Evolutionary conservation across 37 sponge, comb jelly and placozoan species (phyloP), one percentile per base, ranked within the genome.

Genomic region (Geodia barretti): DNA sequence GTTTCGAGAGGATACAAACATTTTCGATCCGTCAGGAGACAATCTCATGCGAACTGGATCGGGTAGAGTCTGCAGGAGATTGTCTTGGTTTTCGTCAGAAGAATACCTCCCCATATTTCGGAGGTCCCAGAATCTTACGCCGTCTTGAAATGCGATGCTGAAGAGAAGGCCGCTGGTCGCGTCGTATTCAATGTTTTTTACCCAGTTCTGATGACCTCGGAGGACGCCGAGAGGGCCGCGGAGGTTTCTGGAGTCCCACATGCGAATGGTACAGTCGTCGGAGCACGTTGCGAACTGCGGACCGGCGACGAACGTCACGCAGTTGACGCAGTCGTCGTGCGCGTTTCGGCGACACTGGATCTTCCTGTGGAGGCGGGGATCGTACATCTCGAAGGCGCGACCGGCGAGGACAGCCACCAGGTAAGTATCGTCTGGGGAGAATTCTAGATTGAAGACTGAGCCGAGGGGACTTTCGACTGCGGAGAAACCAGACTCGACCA

Each of bases 181-280:
- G 59, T 90, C 86, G 41, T 81, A 84, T 33, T 90, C 90, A 72
- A 90, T 85, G 60, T 90, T 90, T 64, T 90, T 90, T 24, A 90
- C 82, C 82, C 86, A 90, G 24, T 70, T 63, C 11, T 29, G 32
- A 78, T 90, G 90, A 14, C 86, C 86, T 4, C 40, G 39, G 5
- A 90, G 76, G 7, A 70, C 40, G 0, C 47, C 41, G 11, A 74
- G 36, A 21, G 36, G 21, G 19, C 65, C 20, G 2, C 26, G 30
- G 2, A 85, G 40, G 2, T 85, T 69, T 23, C 90, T n/a, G 0
- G 76, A 38, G 20, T 90, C 90, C 90, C 90, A 90, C 28, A 90
- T 20, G 9, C 73, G 35, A 26, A 90, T 69, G 24, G 81, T 84
- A 30, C 61, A 39, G 72, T 90, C 90, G 61, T 90, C 90, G 23